Percentiles rank a stretch among this genome's conserved stretches.
phyloP scores from a whole-genome alignment of 2,797 vertebrate species.

The Avahi laniger region DNA sequence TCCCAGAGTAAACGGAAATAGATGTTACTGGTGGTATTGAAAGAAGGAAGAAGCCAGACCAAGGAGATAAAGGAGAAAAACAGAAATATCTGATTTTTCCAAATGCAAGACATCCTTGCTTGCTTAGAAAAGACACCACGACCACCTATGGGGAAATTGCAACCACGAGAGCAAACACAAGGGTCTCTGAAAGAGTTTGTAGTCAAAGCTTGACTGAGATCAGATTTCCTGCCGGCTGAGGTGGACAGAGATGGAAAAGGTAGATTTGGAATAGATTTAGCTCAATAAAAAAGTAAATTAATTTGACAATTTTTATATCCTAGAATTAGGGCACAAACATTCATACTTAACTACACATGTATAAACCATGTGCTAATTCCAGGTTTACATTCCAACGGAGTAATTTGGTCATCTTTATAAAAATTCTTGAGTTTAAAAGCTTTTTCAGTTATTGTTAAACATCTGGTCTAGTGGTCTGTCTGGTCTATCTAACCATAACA shows the following conservation, averaged over 20 bases:
- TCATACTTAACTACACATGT: background rate
- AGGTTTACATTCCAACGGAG: background rate
- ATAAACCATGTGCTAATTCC: background rate
- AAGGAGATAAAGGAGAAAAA: background rate
- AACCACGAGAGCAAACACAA: background rate
- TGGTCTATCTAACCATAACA: background rate
- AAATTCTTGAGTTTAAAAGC: background rate
- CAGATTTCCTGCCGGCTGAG: background rate
- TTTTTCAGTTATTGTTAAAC: background rate
- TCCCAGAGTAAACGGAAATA: background rate
- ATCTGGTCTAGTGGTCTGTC: background rate
- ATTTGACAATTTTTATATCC: background rate
- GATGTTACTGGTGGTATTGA: background rate
- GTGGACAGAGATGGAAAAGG: background rate
- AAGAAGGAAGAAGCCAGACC: background rate
- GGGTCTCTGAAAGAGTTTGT: background rate
- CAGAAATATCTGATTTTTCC: background rate
- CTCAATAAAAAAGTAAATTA: background rate
- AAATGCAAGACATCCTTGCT: background rate
- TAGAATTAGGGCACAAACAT: background rate
- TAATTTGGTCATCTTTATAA: background rate
- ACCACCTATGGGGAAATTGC: fast-evolving
- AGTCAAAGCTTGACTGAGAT: background rate
- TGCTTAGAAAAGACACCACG: background rate
- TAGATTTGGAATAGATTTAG: background rate